Evolutionary conservation across 2,113 vertebrate genomes (phyloP), one percentile per base, ranked within the genome.

Genomic region (Esox niger): DNA sequence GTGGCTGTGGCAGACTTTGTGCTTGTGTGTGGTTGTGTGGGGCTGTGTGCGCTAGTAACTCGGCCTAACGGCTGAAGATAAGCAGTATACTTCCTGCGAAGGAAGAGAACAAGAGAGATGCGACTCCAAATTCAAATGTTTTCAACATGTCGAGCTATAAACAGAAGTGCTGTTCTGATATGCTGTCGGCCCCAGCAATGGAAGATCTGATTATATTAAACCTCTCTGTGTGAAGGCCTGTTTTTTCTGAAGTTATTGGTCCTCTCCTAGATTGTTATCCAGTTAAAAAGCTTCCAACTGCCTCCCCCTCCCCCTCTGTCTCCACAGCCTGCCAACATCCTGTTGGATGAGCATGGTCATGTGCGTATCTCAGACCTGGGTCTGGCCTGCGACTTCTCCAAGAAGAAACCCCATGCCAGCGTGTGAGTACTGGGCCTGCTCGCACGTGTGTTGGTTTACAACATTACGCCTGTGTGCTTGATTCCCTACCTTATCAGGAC

Each of bases 401-500:
- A 97, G 69, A 99, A 98, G 91, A 99, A 99, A 85, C 97, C 97
- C 0, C 96, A 99, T 2, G 97, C 97, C 56, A 99, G 96, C 0
- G 97, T 99, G 97, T 99, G 62, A 96, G 97, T 95, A 54, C 13
- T 15, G 2, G 25, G 3, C 26, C 10, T 2, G 17, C 11, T 4
- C 23, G 29, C n/a, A n/a, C 32, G n/a, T 31, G 47, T 31, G 64
- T n/a, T 33, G 49, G 54, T 11, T n/a, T n/a, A n/a, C n/a, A n/a
- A n/a, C n/a, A 21, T 17, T 20, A 13, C 2, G 38, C 21, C 15
- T 17, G 20, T 32, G 20, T 33, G 13, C 32, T 6, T 69, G 62
- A 66, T 20, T 69, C 49, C 74, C 20, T n/a, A n/a, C n/a, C n/a
- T n/a, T n/a, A n/a, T n/a, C n/a, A n/a, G n/a, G n/a, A n/a, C n/a